phyloP scores from a whole-genome alignment of 2,113 vertebrate genomes.

The Hepsetus odoe region DNA sequence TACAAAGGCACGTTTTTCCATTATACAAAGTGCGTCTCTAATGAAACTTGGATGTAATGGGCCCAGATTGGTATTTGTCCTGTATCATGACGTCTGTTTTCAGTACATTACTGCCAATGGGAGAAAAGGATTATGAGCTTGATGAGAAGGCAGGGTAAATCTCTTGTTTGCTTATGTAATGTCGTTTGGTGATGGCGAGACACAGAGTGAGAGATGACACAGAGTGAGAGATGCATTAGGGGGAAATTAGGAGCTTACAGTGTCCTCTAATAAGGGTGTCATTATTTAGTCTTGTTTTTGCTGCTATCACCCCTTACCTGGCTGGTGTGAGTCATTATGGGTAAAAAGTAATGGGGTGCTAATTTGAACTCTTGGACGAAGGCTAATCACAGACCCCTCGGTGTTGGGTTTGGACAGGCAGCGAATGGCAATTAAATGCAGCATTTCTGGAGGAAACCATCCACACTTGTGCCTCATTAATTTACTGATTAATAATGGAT shows the following conservation, averaged over 20 bases:
- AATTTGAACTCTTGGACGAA: background rate
- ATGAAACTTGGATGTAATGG: background rate
- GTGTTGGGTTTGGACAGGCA: background rate
- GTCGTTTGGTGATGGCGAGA: conserved; percentile 15
- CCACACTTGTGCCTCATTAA: background rate
- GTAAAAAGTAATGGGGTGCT: background rate
- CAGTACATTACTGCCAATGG: background rate
- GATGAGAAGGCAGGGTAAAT: conserved; percentile 12
- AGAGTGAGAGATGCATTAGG: conserved; percentile 4
- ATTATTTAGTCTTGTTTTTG: background rate
- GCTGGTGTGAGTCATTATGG: background rate
- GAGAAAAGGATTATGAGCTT: conserved; percentile 16
- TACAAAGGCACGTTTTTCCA: background rate
- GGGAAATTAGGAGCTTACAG: conserved; percentile 1
- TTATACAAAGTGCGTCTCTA: background rate
- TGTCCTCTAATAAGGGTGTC: background rate
- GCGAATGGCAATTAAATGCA: background rate
- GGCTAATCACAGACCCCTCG: background rate
- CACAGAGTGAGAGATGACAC: conserved; percentile 2
- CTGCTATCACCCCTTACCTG: background rate
- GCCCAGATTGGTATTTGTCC: background rate
- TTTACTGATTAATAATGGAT: conserved; percentile 9
- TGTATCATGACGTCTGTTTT: conserved; percentile 1
- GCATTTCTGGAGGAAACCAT: background rate
- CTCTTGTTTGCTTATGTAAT: conserved; percentile 35